Evolutionary conservation across 2,888 invertebrate genomes (phyloP).

Genomic region (Drosophila recens): DNA sequence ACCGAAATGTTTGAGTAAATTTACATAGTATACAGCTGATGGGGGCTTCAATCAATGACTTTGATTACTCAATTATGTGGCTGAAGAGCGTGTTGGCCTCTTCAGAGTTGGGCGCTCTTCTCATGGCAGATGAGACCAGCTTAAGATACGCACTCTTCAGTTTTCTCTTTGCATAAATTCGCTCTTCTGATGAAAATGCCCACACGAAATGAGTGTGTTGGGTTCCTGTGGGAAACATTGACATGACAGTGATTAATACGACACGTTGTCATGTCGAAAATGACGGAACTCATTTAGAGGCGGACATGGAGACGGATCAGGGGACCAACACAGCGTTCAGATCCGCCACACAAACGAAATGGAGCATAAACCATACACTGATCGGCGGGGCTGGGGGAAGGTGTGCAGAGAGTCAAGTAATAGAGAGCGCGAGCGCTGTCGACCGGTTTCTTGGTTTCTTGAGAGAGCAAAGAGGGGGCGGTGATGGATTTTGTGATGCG

Average conservation of each 20-base stretch:
- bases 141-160: slow-evolving; percentile 38
- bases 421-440: slow-evolving; percentile 26
- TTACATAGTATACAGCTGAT: slow-evolving; percentile 43
- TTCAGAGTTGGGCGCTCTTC: slow-evolving; percentile 30
- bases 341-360: slow-evolving; percentile 56
- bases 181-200: too few relatives aligned
- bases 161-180: slow-evolving; percentile 36
- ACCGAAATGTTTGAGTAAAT: slow-evolving; percentile 41
- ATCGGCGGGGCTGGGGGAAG: slow-evolving; percentile 9
- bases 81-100: slow-evolving; percentile 31
- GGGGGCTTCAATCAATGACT: slow-evolving; percentile 35
- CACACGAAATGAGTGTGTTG: slow-evolving; percentile 7
- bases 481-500: slow-evolving; percentile 27
- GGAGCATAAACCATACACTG: slow-evolving; percentile 55
- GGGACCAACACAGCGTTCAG: slow-evolving; percentile 29
- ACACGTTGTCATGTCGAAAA: slow-evolving; percentile 62
- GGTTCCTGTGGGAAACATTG: slow-evolving; percentile 56
- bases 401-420: slow-evolving; percentile 17
- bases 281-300: slow-evolving; percentile 75
- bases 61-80: slow-evolving; percentile 51
- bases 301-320: slow-evolving; percentile 62
- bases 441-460: slow-evolving; percentile 74
- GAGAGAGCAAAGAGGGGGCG: slow-evolving; percentile 17
- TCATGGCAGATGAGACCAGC: background rate
- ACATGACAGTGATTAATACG: slow-evolving; percentile 71